Evolutionary conservation across 2,888 invertebrate species (phyloP), one percentile per base, ranked within the genome.

Genomic region (Zaprionus lineosus): DNA sequence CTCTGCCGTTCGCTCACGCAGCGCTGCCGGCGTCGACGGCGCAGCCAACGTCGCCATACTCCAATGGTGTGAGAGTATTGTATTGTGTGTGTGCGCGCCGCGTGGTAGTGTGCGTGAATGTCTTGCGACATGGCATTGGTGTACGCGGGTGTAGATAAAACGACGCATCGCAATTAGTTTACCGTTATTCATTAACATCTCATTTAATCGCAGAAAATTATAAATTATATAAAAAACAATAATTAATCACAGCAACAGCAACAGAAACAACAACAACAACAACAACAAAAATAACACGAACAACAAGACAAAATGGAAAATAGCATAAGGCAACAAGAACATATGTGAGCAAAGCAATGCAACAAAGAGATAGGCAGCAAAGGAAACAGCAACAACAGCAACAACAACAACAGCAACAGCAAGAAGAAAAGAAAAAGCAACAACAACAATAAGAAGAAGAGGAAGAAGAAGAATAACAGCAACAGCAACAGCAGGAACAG

Each of bases 101-200:
- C 34, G 16, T 24, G 15, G 24, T 21, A 16, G n/a, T 43, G 44
- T 11, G 39, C 24, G 18, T 62, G 51, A 9, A 12, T 21, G 11
- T 39, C 9, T 18, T 19, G 37, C 7, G 7, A 21, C 4, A 3
- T 21, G 29, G n/a, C 4, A 15, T 6, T 24, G n/a, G 7, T 7
- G 26, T 39, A 11, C 28, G 37, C 28, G 56, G 34, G 65, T 69
- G 53, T 70, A 69, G 69, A 72, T 64, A 72, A 71, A 71, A 48
- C 48, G 19, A 46, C 16, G 41, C 14, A 26, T 24, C 12, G 24
- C 9, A 37, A 34, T 56, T 12, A 8, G 15, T 37, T 51, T 34
- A 33, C 31, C 3, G 24, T 29, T 43, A 57, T 51, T 24, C 34
- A 36, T 31, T 47, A 14, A 4, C 4, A 2, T 46, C n/a, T 37